Evolutionary conservation across 2,888 invertebrate species (phyloP).

Genomic region (Axea sp.): DNA sequence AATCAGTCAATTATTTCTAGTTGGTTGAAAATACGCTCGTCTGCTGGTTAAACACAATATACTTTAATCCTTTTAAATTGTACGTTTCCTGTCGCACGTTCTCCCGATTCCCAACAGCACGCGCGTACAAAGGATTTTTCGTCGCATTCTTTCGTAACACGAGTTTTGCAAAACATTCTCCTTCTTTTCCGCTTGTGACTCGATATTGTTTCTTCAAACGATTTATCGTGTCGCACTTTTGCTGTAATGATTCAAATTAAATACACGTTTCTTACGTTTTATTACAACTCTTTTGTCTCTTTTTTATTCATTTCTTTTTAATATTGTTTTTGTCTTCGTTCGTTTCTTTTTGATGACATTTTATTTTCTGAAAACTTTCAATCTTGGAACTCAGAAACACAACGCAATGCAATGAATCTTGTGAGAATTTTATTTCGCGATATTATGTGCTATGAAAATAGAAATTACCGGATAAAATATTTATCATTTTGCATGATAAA

Average conservation of each 20-base stretch:
- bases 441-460: neutral
- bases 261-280: neutral
- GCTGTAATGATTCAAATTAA: constrained; percentile 25
- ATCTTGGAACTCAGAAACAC: no score
- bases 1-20: constrained; percentile 61
- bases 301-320: no score
- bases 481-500: constrained; percentile 6
- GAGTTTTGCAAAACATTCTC: constrained; percentile 52
- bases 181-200: constrained; percentile 22
- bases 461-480: constrained; percentile 14
- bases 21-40: constrained; percentile 51
- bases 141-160: constrained; percentile 29
- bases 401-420: no score
- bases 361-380: no score
- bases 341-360: no score
- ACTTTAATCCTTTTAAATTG: constrained; percentile 72
- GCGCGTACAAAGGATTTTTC: constrained; percentile 42
- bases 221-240: constrained; percentile 20
- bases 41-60: constrained; percentile 71
- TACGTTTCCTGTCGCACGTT: constrained; percentile 46
- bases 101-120: constrained; percentile 26
- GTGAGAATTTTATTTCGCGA: constrained; percentile 16
- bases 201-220: constrained; percentile 44
- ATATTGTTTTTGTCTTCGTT: no score
- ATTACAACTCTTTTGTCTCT: constrained; percentile 1